Conservation (phyloP, 2,113 vertebrate genomes). For the Rana temporaria region DNA sequence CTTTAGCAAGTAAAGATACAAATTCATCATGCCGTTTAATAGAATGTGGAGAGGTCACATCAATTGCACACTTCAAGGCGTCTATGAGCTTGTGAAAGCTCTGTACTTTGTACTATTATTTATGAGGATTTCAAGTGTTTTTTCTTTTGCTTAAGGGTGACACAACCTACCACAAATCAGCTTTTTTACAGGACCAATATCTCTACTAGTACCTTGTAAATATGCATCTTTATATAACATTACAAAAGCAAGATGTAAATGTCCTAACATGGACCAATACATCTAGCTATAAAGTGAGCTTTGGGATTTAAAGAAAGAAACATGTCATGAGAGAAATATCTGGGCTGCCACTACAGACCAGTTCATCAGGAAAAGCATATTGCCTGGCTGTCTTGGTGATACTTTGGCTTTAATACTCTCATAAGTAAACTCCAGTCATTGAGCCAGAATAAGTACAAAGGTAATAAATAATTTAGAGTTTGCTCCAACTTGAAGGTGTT, state of each 20-base stretch:
- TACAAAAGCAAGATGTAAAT: not conserved
- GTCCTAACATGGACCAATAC: not conserved
- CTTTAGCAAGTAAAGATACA: conserved; percentile 5
- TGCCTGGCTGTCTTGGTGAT: too few species aligned
- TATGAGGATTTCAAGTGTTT: conserved; percentile 23
- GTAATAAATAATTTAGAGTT: too few species aligned
- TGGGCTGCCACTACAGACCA: too few species aligned
- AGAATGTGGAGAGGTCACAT: conserved; percentile 6
- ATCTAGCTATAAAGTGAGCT: not conserved
- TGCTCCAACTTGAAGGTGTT: too few species aligned
- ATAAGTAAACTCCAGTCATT: too few species aligned
- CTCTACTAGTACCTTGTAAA: not conserved
- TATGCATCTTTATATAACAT: not conserved
- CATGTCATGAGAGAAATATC: too few species aligned
- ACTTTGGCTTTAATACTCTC: too few species aligned
- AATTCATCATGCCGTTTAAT: conserved; percentile 26
- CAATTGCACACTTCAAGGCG: conserved; percentile 34
- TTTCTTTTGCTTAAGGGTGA: conserved; percentile 19
- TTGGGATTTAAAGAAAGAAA: not conserved
- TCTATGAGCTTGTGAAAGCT: conserved; percentile 5
- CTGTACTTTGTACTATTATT: conserved; percentile 2
- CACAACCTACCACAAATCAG: conserved; percentile 16
- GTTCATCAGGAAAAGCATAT: too few species aligned
- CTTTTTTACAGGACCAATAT: conserved; percentile 9
- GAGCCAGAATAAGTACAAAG: too few species aligned